Evolutionary conservation across 2,113 vertebrate genomes (phyloP), one percentile per base, ranked within the genome.

Genomic region (Sphaerodactylus townsendi): DNA sequence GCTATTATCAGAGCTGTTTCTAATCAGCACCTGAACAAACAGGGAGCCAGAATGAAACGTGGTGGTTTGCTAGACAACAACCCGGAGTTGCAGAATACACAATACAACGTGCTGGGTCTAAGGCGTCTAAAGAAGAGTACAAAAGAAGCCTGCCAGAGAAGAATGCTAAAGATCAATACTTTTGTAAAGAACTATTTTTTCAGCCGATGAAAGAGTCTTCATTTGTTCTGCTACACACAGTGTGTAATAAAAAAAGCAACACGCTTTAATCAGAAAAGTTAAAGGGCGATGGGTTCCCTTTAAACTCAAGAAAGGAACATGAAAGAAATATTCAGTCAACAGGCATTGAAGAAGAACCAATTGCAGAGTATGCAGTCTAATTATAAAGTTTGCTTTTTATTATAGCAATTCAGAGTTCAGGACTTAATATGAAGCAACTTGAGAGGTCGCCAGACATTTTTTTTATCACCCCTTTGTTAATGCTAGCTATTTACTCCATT

Each of bases 31-130:
- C 69, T 75, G 59, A 62, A 30, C 46, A 68, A 59, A 56, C 50
- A 33, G 41, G 53, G 71, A 81, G 41, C 2, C 33, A 62, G 71
- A 69, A 79, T 39, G 46, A 33, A 23, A 66, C 37, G 35, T 2
- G 37, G 19, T 81, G 62, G 62, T 37, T 76, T 74, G 62, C 73
- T 84, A 50, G 73, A 84, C 46, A 84, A 81, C 64, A 50, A 30
- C 37, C n/a, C n/a, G 65, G 81, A 81, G 68, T 30, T 69, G 30
- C 23, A 56, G 8, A 33, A 74, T 68, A 30, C 41, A 71, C 41
- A 71, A 71, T 10, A 53, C 10, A 64, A 30, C 10, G 5, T 21
- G 7, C 3, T 28, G 33, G 62, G 75, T 39, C 33, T 74, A 19
- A 62, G n/a, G 73, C 65, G 62, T 56, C 28, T 11, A 50, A 6